Evolutionary conservation across 2,888 invertebrate genomes (phyloP).

Genomic region (Conops quadrifasciatus): DNA sequence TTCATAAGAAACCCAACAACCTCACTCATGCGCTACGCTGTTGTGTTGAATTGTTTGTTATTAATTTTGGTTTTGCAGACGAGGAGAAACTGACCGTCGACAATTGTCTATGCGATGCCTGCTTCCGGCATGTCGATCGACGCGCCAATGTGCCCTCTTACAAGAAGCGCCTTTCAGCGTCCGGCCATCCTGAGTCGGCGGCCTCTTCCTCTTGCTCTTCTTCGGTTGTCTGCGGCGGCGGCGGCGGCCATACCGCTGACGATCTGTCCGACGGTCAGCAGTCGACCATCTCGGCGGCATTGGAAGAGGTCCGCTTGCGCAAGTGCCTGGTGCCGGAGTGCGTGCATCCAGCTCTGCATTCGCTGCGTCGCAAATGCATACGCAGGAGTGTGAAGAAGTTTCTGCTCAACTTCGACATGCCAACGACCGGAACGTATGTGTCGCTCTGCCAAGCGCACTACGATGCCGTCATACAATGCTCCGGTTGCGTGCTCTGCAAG

Average conservation of each 20-base stretch:
- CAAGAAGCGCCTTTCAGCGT: conserved; percentile 67
- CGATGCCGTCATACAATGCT: conserved; percentile 75
- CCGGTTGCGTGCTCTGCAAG: conserved; percentile 81
- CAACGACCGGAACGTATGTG: conserved; percentile 67
- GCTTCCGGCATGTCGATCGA: conserved; percentile 85
- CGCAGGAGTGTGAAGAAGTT: conserved; percentile 74
- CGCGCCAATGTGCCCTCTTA: conserved; percentile 79
- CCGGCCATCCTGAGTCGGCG: conserved; percentile 53
- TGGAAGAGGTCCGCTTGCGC: conserved; percentile 42
- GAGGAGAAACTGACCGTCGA: conserved; percentile 84
- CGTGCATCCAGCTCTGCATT: conserved; percentile 69
- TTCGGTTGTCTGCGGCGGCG: conserved; percentile 31
- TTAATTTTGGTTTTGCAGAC: conserved; percentile 64
- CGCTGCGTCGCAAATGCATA: conserved; percentile 78
- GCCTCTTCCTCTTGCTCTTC: conserved; percentile 1
- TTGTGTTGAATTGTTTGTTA: background rate
- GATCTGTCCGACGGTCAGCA: conserved; percentile 36
- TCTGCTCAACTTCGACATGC: conserved; percentile 72
- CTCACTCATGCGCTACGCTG: background rate
- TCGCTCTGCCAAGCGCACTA: conserved; percentile 78
- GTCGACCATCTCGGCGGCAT: conserved; percentile 10
- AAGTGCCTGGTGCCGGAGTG: conserved; percentile 75
- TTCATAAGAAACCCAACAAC: background rate
- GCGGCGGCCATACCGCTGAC: conserved; percentile 15
- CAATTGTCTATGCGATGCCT: conserved; percentile 87